Percentiles rank a stretch among this genome's conserved stretches.
Conservation (phyloP, 1,140 invertebrate species). For the Asobara japonica region DNA sequence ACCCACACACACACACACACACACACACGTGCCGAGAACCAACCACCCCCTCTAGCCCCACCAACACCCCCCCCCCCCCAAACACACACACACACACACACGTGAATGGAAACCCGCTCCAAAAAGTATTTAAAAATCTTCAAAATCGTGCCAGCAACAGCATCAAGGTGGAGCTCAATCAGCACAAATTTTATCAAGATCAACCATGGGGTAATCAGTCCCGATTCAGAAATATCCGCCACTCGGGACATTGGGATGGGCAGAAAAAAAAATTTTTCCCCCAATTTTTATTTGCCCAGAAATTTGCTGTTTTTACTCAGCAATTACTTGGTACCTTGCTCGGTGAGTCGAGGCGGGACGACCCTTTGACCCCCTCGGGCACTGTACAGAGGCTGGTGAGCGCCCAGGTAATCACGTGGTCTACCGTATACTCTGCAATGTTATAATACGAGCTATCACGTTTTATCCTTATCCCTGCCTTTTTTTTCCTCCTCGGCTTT, state of each 20-base stretch:
- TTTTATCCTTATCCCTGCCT: conserved; percentile 10
- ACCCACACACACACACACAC: too few relatives aligned
- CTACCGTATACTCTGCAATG: conserved; percentile 36
- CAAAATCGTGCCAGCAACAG: too few relatives aligned
- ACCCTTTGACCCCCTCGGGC: conserved; percentile 35
- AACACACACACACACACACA: too few relatives aligned
- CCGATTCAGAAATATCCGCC: too few relatives aligned
- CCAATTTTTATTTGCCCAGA: conserved; percentile 21
- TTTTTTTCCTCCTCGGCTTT: conserved; percentile 8
- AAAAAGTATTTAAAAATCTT: too few relatives aligned
- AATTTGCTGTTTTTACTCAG: conserved; percentile 19
- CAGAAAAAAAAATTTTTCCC: background rate
- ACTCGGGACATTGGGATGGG: conserved; percentile 10
- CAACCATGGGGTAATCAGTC: too few relatives aligned
- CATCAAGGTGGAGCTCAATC: too few relatives aligned
- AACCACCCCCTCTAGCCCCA: too few relatives aligned
- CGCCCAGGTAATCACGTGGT: conserved; percentile 41
- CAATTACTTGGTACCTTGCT: conserved; percentile 36
- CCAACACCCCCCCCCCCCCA: too few relatives aligned
- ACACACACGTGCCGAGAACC: too few relatives aligned
- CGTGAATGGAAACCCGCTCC: too few relatives aligned
- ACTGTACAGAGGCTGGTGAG: conserved; percentile 34
- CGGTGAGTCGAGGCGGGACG: conserved; percentile 41
- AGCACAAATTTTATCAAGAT: too few relatives aligned
- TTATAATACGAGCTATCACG: conserved; percentile 16